Evolutionary conservation across 2,797 vertebrate species (phyloP), one percentile per base, ranked within the genome.

Genomic region (Pyrocephalus nanus): DNA sequence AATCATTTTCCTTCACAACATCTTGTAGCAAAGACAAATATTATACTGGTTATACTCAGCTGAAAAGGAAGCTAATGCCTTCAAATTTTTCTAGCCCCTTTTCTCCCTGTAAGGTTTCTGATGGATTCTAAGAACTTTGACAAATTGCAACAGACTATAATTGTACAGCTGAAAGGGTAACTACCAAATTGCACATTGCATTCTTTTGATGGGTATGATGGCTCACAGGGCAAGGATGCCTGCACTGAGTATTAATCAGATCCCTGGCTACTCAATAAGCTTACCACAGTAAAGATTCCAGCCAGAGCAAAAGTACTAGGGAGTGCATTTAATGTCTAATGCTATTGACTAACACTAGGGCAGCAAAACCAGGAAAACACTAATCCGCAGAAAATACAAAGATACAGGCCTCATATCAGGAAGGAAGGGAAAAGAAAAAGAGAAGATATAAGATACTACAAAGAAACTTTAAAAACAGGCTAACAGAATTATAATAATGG

Each of bases 401-500:
- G 34, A 53, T 10, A 61, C 9, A 8, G 0, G 2, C 13, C 25
- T 34, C 12, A 53, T 32, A 72, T 48, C 16, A 53, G 50, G n/a
- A 73, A 26, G 6, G 19, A 19, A 5, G 2, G 12, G 11, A 13
- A 50, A 73, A 61, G 0, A 1, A 17, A 38, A 32, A 36, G 12
- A 25, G 43, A 43, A 47, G 10, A 2, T 38, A 17, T 17, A 70
- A 50, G 11, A n/a, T 12, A 42, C 18, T n/a, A 8, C 15, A 62
- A 42, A 65, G 42, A 94, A 50, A n/a, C 38, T 72, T 57, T 5
- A 36, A 57, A 67, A 77, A 36, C 13, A 19, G 15, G 32, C 3
- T 27, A 93, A 74, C 15, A 54, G 7, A 64, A 61, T 32, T 72
- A 16, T 14, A 36, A 16, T 34, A 50, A 54, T 3, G 4, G 26